These are phyloP conservation scores for Gortyna flavago DNA, from an alignment of 2,888 invertebrate genomes.

Conservation along the genomic window DNA sequence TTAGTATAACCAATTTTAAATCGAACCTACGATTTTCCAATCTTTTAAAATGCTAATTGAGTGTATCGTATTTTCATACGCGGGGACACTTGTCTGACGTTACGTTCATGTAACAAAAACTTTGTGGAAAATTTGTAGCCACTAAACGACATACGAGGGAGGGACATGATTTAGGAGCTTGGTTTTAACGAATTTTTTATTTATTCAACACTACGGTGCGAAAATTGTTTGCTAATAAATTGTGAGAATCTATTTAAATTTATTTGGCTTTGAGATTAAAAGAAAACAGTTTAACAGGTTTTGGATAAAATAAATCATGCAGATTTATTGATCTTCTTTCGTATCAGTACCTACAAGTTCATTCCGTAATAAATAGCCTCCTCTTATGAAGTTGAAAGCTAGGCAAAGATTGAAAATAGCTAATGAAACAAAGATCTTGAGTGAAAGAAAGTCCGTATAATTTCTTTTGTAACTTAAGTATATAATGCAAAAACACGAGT, in stretches of 20 bases:
- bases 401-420: background rate
- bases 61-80: constrained; percentile 53
- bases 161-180: constrained; percentile 27
- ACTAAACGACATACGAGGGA: constrained; percentile 46
- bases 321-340: background rate
- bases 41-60: constrained; percentile 52
- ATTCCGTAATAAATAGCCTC: background rate
- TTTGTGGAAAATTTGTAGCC: constrained; percentile 56
- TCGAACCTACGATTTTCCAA: background rate
- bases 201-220: constrained; percentile 15
- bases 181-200: constrained; percentile 35
- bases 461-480: background rate
- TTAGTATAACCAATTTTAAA: constrained; percentile 5
- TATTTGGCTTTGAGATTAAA: background rate
- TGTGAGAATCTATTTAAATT: background rate
- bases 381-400: background rate
- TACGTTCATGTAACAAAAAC: constrained; percentile 25
- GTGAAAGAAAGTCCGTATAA: no score
- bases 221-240: constrained; percentile 30
- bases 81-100: constrained; percentile 58
- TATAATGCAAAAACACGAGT: no score
- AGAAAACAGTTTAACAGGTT: background rate
- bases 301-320: background rate
- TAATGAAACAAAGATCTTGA: background rate
- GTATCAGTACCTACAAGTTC: background rate